Base-by-base conservation (phyloP, 1,140 invertebrate species). In the Meloidogyne chitwoodi region DNA sequence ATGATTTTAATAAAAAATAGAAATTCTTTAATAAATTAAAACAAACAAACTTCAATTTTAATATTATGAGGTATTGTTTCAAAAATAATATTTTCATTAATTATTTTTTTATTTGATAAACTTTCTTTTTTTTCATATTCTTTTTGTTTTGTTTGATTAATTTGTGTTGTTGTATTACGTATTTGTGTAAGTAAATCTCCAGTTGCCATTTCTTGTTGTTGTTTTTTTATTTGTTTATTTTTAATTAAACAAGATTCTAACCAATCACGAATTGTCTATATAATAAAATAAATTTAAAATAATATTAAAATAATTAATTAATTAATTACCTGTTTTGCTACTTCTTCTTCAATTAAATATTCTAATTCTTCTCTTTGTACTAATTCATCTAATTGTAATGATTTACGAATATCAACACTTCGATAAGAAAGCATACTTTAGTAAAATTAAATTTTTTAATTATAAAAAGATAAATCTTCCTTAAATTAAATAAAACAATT, bases 271-370 rank as follows among this genome's bases (percentile, higher is more conserved):
- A 80, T 88, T 83, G 74, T 89, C 71, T 73, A 12, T 88, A 29
- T 89, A 83, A 84, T 89, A 89, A 71, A 87, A 88, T 80, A 89
- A 88, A n/a, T n/a, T n/a, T 89, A 80, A 14, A 4, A 10, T 14
- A n/a, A 48, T 27, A 70, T 22, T n/a, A 10, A 29, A 70, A 22
- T 38, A 38, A 8, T 38, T 38, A 69, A 16, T 29, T 19, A 22
- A 14, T 68, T 83, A 76, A 99, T 99, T 0, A 96, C 99, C 89
- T 98, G 94, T 88, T 99, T 99, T 24, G 97, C 97, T 8, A 99
- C 97, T 90, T 99, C 97, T 89, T 99, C 97, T 89, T 99, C 96
- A 65, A 99, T 98, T 24, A 97, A 92, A 87, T 96, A 98, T 88
- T 99, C 97, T 78, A 99, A 93, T 88, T 99, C 97, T 89, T 99